Evolutionary conservation across 2,113 vertebrate genomes (phyloP).

Genomic region (Shinisaurus crocodilurus): DNA sequence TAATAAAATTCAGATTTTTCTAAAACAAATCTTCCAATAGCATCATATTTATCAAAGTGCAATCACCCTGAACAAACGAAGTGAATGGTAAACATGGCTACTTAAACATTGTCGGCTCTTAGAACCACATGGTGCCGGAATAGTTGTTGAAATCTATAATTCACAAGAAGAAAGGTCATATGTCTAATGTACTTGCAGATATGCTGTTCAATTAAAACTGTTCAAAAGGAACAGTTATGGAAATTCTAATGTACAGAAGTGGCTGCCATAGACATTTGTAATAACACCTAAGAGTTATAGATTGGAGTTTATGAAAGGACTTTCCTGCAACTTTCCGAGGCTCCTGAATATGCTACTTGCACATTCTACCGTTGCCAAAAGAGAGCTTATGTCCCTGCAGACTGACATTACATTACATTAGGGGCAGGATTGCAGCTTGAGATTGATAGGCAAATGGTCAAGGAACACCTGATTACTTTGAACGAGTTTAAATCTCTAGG

Average conservation of each 20-base stretch:
- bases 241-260: background rate
- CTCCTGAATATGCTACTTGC: too few relatives aligned
- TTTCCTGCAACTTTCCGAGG: too few relatives aligned
- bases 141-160: background rate
- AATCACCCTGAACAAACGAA: background rate
- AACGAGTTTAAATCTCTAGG: too few relatives aligned
- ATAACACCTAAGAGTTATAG: background rate
- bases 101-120: background rate
- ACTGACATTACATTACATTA: too few relatives aligned
- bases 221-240: background rate
- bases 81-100: background rate
- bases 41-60: background rate
- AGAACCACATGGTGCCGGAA: background rate
- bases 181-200: too few relatives aligned
- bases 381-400: too few relatives aligned
- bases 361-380: too few relatives aligned
- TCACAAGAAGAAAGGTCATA: background rate
- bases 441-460: too few relatives aligned
- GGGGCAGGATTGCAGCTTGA: too few relatives aligned
- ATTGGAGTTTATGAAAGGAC: too few relatives aligned
- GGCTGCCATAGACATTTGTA: background rate
- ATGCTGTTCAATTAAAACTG: background rate
- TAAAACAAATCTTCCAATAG: conserved; percentile 57
- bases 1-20: conserved; percentile 81
- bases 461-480: too few relatives aligned